phyloP scores from a whole-genome alignment of 2,888 invertebrate genomes.

The Epinotia ramella region DNA sequence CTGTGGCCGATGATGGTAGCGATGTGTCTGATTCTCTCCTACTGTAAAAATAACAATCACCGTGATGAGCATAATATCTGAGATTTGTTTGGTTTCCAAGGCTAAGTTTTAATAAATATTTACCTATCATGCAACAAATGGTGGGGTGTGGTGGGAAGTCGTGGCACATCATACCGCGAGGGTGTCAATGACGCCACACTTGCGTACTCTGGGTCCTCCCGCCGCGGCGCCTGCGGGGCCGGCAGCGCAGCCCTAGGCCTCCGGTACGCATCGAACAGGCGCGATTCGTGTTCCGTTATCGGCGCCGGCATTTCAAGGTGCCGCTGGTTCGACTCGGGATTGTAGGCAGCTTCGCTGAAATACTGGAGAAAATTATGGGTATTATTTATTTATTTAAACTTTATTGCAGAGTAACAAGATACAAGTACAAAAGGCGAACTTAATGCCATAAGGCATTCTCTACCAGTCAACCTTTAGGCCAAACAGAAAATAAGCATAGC shows the following conservation, averaged over 20 bases:
- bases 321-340: constrained; percentile 93
- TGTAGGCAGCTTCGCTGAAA: constrained; percentile 95
- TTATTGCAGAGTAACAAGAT: too few relatives aligned
- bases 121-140: constrained; percentile 80
- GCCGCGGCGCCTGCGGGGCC: constrained; percentile 71
- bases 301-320: constrained; percentile 81
- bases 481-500: too few relatives aligned
- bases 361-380: constrained; percentile 84
- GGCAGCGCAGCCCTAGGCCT: constrained; percentile 73
- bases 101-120: constrained; percentile 42
- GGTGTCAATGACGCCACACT: constrained; percentile 76
- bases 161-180: constrained; percentile 68
- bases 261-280: constrained; percentile 82
- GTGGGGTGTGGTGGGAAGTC: constrained; percentile 67
- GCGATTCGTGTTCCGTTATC: constrained; percentile 80
- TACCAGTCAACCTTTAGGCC: too few relatives aligned
- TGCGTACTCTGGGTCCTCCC: constrained; percentile 80
- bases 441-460: too few relatives aligned
- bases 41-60: constrained; percentile 58
- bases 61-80: constrained; percentile 19
- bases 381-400: too few relatives aligned
- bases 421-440: too few relatives aligned
- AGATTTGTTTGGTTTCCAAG: neutral
- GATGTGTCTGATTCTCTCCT: constrained; percentile 87
- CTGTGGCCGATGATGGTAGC: constrained; percentile 87